These are phyloP conservation scores for Mastomys coucha DNA, from an alignment of 2,113 vertebrate genomes.

Conservation along the genomic window DNA sequence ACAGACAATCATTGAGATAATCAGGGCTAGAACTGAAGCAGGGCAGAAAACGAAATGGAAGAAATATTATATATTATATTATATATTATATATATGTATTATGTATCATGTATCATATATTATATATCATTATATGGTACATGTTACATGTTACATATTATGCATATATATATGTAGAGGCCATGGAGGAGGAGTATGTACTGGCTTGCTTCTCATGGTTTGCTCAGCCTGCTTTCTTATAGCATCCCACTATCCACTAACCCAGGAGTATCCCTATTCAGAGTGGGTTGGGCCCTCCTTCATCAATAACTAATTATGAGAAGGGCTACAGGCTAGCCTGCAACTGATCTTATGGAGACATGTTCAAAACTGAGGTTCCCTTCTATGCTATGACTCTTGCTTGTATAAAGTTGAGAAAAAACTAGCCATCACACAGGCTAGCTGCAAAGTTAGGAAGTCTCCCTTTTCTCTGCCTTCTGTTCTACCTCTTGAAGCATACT, in stretches of 20 bases:
- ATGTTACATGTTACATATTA: too few species aligned
- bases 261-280: background rate
- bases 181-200: background rate
- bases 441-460: background rate
- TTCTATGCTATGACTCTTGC: background rate
- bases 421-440: background rate
- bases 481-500: background rate
- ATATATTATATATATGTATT: too few species aligned
- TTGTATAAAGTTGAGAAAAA: background rate
- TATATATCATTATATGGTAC: too few species aligned
- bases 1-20: background rate
- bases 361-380: background rate
- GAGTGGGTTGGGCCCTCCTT: background rate
- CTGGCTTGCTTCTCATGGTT: background rate
- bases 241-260: background rate
- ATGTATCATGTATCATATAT: too few species aligned
- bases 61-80: too few species aligned
- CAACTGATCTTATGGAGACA: background rate
- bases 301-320: background rate
- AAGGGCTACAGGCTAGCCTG: background rate
- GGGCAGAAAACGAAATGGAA: background rate
- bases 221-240: background rate
- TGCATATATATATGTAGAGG: background rate
- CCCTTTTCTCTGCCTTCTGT: background rate
- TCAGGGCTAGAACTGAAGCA: background rate